Conservation (phyloP, 2,888 invertebrate genomes). For the Mimumesa dahlbomi region DNA sequence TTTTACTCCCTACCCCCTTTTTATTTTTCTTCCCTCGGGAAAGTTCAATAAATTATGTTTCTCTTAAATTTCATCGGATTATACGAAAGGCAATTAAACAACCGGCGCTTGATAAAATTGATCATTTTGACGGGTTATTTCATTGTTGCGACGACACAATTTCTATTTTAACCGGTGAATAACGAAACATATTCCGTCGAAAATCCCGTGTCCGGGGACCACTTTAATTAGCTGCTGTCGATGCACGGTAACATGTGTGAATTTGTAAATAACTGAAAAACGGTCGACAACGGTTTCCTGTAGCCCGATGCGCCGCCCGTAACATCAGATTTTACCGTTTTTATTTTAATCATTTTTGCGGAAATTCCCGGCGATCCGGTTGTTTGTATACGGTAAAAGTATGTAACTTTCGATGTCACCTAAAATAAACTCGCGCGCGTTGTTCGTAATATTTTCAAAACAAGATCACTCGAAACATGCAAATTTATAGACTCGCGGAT, state of each 20-base stretch:
- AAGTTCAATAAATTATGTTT: constrained; percentile 29
- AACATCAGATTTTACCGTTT: too few species aligned
- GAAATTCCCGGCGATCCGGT: too few species aligned
- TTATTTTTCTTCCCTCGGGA: not conserved
- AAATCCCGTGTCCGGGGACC: constrained; percentile 14
- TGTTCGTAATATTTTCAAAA: too few species aligned
- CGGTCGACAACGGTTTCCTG: not conserved
- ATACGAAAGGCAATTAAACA: constrained; percentile 19
- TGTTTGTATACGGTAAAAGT: too few species aligned
- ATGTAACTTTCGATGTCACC: too few species aligned
- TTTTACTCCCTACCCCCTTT: too few species aligned
- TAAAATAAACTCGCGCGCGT: too few species aligned
- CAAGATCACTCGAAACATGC: too few species aligned
- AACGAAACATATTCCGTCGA: constrained; percentile 25
- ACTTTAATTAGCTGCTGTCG: constrained; percentile 58
- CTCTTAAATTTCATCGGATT: constrained; percentile 15
- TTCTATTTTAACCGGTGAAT: constrained; percentile 8
- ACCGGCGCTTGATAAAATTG: not conserved
- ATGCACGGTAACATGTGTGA: constrained; percentile 32
- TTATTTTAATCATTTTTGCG: too few species aligned
- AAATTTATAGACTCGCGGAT: too few species aligned
- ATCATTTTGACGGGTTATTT: not conserved
- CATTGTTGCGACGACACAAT: not conserved
- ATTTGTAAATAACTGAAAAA: constrained; percentile 52
- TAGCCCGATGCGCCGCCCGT: constrained; percentile 8